A percentile compares a stretch with the other conserved stretches of the same genome.
Evolutionary conservation across 2,797 vertebrate species (phyloP).

Genomic region (Triplophysa bombifrons): DNA sequence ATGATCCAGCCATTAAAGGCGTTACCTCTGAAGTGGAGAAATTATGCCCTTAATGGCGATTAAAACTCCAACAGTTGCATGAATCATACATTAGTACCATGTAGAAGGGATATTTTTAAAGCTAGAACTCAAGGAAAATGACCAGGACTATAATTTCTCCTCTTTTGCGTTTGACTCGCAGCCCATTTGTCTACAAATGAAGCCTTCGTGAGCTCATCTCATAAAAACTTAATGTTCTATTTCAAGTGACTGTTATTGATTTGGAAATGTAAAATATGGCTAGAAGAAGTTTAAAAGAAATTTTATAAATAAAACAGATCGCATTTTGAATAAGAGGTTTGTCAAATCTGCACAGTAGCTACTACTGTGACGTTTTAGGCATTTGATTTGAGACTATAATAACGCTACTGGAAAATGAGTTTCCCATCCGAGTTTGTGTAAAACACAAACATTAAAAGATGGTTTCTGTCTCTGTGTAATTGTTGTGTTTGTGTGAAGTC

Average conservation of each 20-base stretch:
- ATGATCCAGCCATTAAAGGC: conserved; percentile 52
- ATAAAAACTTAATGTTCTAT: conserved; percentile 57
- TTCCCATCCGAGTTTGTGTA: not conserved
- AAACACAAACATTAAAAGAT: not conserved
- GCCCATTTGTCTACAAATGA: conserved; percentile 48
- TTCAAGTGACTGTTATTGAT: conserved; percentile 55
- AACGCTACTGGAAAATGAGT: not conserved
- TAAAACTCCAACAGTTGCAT: conserved; percentile 51
- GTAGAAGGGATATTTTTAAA: conserved; percentile 50
- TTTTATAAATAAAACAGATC: conserved; percentile 41
- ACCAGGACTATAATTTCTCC: conserved; percentile 46
- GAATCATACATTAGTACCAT: conserved; percentile 53
- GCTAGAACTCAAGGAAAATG: conserved; percentile 46
- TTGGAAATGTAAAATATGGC: conserved; percentile 39
- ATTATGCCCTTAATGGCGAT: conserved; percentile 54
- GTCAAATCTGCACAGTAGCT: not conserved
- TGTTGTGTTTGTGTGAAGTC: conserved; percentile 24
- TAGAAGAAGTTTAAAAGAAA: conserved; percentile 36
- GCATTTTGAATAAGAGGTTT: conserved; percentile 15
- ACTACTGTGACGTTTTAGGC: not conserved
- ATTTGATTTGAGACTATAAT: not conserved
- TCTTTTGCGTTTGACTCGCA: conserved; percentile 30
- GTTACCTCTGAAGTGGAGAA: conserved; percentile 58
- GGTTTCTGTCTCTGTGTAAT: not conserved
- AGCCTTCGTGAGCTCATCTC: conserved; percentile 41